phyloP scores from a whole-genome alignment of 2,113 vertebrate genomes.

The Mesoclemmys tuberculata region DNA sequence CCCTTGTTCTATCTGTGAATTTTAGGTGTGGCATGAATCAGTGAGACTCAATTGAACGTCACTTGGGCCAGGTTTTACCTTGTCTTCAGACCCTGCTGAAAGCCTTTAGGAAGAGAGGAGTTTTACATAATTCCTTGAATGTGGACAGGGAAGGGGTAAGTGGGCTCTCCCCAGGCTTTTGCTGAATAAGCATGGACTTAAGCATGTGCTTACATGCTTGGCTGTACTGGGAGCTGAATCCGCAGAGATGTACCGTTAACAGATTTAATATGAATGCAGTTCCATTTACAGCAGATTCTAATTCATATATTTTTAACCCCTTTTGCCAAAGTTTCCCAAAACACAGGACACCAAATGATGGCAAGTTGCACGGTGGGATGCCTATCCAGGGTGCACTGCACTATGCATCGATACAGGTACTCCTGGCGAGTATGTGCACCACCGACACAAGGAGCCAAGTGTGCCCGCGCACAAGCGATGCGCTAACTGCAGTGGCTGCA shows the following conservation, averaged over 20 bases:
- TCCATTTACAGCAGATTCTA: neutral
- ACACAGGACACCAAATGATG: too few species aligned
- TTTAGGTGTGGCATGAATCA: neutral
- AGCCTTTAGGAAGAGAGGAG: neutral
- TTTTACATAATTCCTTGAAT: neutral
- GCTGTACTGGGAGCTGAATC: too few species aligned
- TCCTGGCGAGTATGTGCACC: too few species aligned
- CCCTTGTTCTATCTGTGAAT: neutral
- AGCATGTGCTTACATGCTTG: neutral
- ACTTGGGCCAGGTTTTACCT: neutral
- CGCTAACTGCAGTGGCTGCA: too few species aligned
- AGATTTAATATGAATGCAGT: neutral
- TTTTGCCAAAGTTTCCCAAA: too few species aligned
- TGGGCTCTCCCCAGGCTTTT: neutral
- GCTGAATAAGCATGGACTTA: neutral
- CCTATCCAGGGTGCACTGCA: too few species aligned
- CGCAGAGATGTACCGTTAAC: neutral
- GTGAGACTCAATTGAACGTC: neutral
- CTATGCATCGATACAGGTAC: too few species aligned
- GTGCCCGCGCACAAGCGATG: too few species aligned
- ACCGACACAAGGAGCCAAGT: too few species aligned
- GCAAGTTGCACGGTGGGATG: too few species aligned
- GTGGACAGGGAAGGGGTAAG: neutral
- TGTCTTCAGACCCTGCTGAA: neutral
- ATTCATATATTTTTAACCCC: neutral